phyloP scores from a whole-genome alignment of 2,113 vertebrate species.

The Colinus virginianus region DNA sequence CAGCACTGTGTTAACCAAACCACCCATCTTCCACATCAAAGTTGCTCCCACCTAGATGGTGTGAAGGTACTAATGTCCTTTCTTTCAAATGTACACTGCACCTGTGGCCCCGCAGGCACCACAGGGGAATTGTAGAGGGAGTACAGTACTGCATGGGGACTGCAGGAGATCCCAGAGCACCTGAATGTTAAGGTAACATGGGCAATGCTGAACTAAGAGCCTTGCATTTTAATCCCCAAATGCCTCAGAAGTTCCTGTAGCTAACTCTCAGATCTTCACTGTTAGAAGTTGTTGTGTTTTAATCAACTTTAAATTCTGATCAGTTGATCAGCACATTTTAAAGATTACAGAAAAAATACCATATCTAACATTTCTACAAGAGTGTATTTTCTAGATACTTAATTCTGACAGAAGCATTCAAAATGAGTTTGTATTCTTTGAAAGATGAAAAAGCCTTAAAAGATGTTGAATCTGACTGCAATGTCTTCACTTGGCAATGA shows the following conservation, averaged over 20 bases:
- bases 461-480: background rate
- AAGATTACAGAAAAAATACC: background rate
- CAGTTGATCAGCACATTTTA: background rate
- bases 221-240: fast-evolving
- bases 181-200: background rate
- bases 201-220: fast-evolving
- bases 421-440: background rate
- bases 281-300: background rate
- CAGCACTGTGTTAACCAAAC: background rate
- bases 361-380: background rate
- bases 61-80: background rate
- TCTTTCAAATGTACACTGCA: background rate
- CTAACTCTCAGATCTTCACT: background rate
- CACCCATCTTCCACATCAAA: background rate
- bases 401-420: background rate
- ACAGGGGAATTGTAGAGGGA: background rate
- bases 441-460: background rate
- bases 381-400: background rate
- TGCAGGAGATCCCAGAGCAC: background rate
- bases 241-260: background rate
- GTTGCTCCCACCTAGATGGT: background rate
- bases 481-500: background rate
- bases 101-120: background rate
- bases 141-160: fast-evolving
- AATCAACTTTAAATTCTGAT: background rate